A percentile compares a stretch with the other conserved stretches of the same genome.
Evolutionary conservation across 2,797 vertebrate species (phyloP).

Genomic region (Bryconaethiops microstoma): DNA sequence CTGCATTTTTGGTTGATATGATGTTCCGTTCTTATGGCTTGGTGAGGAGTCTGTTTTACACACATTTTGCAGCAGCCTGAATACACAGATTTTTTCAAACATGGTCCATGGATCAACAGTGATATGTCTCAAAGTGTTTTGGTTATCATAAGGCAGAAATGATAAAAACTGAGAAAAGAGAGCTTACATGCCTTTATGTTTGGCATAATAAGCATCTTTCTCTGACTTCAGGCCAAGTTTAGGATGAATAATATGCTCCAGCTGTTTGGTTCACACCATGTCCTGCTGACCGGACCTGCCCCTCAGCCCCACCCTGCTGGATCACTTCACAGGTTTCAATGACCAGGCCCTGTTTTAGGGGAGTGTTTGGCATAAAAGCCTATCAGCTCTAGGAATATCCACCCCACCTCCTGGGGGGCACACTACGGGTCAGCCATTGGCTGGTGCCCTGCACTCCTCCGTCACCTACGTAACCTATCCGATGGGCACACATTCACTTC

Average conservation of each 20-base stretch:
- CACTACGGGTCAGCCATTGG: conserved; percentile 61
- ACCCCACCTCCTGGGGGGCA: conserved; percentile 66
- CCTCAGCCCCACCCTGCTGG: conserved; percentile 4
- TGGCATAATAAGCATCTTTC: background rate
- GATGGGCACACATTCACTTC: conserved; percentile 28
- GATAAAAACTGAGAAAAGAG: background rate
- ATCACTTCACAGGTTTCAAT: conserved; percentile 9
- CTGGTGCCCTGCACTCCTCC: conserved; percentile 50
- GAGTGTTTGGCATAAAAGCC: conserved; percentile 60
- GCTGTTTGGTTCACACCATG: conserved; percentile 29
- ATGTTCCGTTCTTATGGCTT: too few species aligned
- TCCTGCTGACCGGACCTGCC: conserved; percentile 18
- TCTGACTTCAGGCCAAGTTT: background rate
- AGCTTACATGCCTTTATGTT: background rate
- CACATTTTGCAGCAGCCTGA: background rate
- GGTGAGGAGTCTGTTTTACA: background rate
- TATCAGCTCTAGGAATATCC: conserved; percentile 65
- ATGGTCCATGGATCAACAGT: too few species aligned
- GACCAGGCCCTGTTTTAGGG: conserved; percentile 22
- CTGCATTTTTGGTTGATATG: too few species aligned
- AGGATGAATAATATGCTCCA: background rate
- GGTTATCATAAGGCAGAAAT: background rate
- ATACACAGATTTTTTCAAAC: background rate
- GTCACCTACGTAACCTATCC: conserved; percentile 58
- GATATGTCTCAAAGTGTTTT: background rate